Base-by-base conservation (phyloP, 2,888 invertebrate genomes). In the Phengaris arion region DNA sequence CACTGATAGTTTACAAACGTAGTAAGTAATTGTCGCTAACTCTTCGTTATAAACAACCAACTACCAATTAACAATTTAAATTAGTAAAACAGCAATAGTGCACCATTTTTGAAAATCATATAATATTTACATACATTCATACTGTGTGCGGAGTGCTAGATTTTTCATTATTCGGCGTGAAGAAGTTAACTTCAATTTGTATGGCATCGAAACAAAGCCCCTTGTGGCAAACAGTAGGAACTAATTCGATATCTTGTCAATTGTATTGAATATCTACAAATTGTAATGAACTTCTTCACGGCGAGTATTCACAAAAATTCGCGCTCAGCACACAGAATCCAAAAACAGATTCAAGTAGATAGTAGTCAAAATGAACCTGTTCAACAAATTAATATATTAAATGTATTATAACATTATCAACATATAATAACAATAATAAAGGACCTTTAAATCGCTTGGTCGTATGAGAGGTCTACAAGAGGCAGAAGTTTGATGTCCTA, bases 21-120 rank as follows among this genome's bases (percentile, higher is more conserved):
- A 52, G 72, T 72, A 70, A 52, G 72, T 72, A 70, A 15, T 70
- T 70, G 70, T 70, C 15, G 51, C 68, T 15, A 69, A 10, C 57
- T 9, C 8, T 9, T 12, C 12, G 64, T 35, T 64, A 64, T 12
- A 64, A 64, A 64, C 22, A 64, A 64, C 52, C 6, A 35, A 22
- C 9, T 22, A 22, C 15, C 5, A 22, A 15, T 2, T 22, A 59
- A 59, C 9, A 22, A 15, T 59, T 59, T 22, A 22, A 22, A 8
- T 59, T 22, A 10, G 15, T 22, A 59, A 9, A 22, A 22, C 22
- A 59, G 59, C 22, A 10, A 22, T 9, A 7, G 8, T 59, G 4
- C 10, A 15, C 9, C 10, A 22, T 59, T 9, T 22, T 22, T 22
- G 59, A 22, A 22, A 59, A 22, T 10, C 22, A 22, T 15, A 22